Conservation (phyloP, 2,888 invertebrate genomes). For the Melinaea menophilus region DNA sequence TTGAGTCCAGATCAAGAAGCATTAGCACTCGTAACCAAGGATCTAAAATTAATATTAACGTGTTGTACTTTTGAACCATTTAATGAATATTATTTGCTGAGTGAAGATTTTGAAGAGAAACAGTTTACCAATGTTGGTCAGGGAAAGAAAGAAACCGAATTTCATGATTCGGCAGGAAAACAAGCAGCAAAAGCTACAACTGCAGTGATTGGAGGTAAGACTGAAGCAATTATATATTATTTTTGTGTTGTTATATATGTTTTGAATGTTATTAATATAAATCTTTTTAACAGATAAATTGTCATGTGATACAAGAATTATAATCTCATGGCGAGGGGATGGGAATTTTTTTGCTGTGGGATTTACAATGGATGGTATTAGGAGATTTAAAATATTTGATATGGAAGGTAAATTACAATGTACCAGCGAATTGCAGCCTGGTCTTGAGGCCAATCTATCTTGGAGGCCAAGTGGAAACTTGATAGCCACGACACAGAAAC, state of each 20-base stretch:
- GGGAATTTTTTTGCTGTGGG: conserved; percentile 89
- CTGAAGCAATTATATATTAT: neutral
- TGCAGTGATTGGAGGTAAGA: conserved; percentile 55
- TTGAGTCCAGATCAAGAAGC: conserved; percentile 91
- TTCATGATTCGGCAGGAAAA: conserved; percentile 94
- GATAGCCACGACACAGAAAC: conserved; percentile 84
- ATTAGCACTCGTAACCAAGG: conserved; percentile 81
- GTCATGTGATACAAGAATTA: conserved; percentile 43
- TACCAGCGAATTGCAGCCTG: conserved; percentile 84
- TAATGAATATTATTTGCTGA: conserved; percentile 77
- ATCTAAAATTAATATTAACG: conserved; percentile 72
- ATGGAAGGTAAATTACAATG: conserved; percentile 86
- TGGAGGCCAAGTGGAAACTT: conserved; percentile 90
- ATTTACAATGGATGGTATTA: conserved; percentile 75
- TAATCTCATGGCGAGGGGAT: conserved; percentile 92
- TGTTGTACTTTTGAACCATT: conserved; percentile 82
- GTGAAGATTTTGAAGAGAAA: conserved; percentile 81
- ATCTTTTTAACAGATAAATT: conserved; percentile 43
- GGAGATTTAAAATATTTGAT: conserved; percentile 87
- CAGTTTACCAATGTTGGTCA: conserved; percentile 93
- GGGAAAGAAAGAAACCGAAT: conserved; percentile 98
- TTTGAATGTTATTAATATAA: too few species aligned
- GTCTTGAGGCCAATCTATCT: conserved; percentile 80
- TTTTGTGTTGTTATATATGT: too few species aligned
- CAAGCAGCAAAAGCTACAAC: conserved; percentile 80